Percentiles rank a stretch among this genome's conserved stretches.
These are phyloP conservation scores for Myrmecobius fasciatus DNA, from an alignment of 2,113 vertebrate genomes.

Conservation along the genomic window DNA sequence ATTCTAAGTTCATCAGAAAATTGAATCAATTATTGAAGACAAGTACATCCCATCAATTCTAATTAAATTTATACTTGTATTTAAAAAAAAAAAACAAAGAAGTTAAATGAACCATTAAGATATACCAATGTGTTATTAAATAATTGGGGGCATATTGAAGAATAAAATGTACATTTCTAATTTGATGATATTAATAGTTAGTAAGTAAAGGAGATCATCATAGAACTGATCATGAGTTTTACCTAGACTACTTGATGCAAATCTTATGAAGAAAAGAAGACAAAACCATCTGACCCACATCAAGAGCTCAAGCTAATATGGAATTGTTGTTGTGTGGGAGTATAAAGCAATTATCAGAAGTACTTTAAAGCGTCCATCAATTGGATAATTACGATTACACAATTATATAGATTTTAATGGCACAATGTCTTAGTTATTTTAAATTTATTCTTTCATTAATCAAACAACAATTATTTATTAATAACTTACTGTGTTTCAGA, in stretches of 20 bases:
- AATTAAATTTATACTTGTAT: neutral
- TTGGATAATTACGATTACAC: slow-evolving; percentile 27
- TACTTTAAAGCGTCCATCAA: slow-evolving; percentile 48
- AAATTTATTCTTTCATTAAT: neutral
- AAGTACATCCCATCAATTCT: neutral
- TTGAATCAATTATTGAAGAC: neutral
- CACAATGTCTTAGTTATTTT: neutral
- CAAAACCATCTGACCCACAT: slow-evolving; percentile 40
- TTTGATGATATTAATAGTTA: slow-evolving; percentile 30
- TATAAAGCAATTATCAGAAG: slow-evolving; percentile 45
- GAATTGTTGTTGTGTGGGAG: slow-evolving; percentile 48
- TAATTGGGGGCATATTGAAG: neutral
- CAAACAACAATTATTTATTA: neutral
- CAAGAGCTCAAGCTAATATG: slow-evolving; percentile 21
- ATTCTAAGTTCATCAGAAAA: neutral
- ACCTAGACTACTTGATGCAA: neutral
- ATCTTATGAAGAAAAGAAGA: slow-evolving; percentile 4
- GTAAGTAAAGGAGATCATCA: slow-evolving; percentile 16
- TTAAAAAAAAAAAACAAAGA: neutral
- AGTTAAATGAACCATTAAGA: neutral
- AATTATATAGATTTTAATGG: neutral
- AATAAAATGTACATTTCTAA: neutral
- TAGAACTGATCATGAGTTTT: neutral
- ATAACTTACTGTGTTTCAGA: neutral
- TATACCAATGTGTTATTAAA: neutral